Percentiles rank a stretch among this genome's conserved stretches.
These are phyloP conservation scores for Geotrypetes seraphini DNA, from an alignment of 2,797 vertebrate species.

Conservation along the genomic window DNA sequence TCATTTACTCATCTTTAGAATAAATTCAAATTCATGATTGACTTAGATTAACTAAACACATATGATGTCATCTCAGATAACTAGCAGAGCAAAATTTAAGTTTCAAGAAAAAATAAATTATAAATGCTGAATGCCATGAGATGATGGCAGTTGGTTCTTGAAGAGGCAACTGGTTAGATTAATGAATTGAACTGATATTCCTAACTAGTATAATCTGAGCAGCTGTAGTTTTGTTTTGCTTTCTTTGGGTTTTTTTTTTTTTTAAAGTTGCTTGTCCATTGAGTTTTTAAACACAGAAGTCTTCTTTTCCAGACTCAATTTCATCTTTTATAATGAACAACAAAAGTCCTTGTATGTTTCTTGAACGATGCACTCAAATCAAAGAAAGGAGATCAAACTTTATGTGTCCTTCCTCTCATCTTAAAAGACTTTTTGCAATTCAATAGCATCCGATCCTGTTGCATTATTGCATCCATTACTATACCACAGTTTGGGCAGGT, in stretches of 20 bases:
- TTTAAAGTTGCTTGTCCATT: slow-evolving; percentile 46
- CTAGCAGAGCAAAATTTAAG: no score
- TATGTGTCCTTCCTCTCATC: no score
- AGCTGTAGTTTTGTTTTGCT: slow-evolving; percentile 5
- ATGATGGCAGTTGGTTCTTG: no score
- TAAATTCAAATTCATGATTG: no score
- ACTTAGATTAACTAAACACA: no score
- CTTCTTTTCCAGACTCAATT: slow-evolving; percentile 20
- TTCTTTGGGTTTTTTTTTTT: slow-evolving; percentile 49
- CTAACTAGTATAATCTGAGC: background rate
- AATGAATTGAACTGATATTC: slow-evolving; percentile 8
- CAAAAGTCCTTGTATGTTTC: slow-evolving; percentile 20
- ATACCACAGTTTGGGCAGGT: slow-evolving; percentile 32
- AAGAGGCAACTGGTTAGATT: no score
- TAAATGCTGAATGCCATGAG: no score
- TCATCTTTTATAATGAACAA: slow-evolving; percentile 20
- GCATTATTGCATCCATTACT: slow-evolving; percentile 34
- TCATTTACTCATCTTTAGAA: no score
- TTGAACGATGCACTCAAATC: slow-evolving; percentile 14
- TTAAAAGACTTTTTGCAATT: slow-evolving; percentile 59
- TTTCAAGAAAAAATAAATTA: no score
- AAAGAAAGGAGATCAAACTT: slow-evolving; percentile 31
- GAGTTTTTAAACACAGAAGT: slow-evolving; percentile 46
- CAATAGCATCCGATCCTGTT: slow-evolving; percentile 53
- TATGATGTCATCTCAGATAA: no score